A percentile compares a stretch with the other conserved stretches of the same genome.
Conservation (phyloP, 2,888 invertebrate species). For the Diabrotica balteata region DNA sequence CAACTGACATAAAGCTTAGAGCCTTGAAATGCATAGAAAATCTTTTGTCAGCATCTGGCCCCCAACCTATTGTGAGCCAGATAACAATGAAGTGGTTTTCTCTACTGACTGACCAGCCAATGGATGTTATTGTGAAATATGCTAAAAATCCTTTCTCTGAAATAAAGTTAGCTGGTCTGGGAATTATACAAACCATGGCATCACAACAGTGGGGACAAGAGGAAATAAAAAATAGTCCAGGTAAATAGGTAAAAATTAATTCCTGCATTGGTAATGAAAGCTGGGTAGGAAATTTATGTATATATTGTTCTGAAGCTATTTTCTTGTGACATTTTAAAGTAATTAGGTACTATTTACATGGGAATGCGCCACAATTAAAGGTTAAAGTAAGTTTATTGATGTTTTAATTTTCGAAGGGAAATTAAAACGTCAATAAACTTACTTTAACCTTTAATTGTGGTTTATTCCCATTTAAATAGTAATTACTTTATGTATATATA, state of each 20-base stretch:
- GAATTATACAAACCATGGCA: conserved; percentile 71
- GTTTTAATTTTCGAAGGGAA: too few relatives aligned
- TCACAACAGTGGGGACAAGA: conserved; percentile 82
- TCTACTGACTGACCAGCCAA: conserved; percentile 63
- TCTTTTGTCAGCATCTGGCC: conserved; percentile 61
- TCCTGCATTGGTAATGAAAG: too few relatives aligned
- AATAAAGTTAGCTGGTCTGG: conserved; percentile 73
- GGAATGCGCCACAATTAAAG: too few relatives aligned
- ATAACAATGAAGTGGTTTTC: conserved; percentile 71
- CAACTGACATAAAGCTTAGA: conserved; percentile 72
- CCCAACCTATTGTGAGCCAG: conserved; percentile 59
- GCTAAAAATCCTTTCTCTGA: conserved; percentile 82
- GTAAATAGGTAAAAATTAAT: conserved; percentile 53
- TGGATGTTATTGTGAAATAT: conserved; percentile 65
- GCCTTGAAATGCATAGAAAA: conserved; percentile 71
- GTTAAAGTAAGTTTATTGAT: too few relatives aligned
- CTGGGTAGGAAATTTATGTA: too few relatives aligned
- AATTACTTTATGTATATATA: too few relatives aligned
- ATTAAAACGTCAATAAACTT: too few relatives aligned
- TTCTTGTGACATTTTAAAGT: too few relatives aligned
- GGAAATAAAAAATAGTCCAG: conserved; percentile 73
- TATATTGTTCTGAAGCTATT: too few relatives aligned
- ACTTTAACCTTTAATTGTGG: too few relatives aligned
- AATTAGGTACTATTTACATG: too few relatives aligned
- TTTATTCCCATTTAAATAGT: too few relatives aligned